phyloP scores from a whole-genome alignment of 2,888 invertebrate genomes.

The Orgyia antiqua region DNA sequence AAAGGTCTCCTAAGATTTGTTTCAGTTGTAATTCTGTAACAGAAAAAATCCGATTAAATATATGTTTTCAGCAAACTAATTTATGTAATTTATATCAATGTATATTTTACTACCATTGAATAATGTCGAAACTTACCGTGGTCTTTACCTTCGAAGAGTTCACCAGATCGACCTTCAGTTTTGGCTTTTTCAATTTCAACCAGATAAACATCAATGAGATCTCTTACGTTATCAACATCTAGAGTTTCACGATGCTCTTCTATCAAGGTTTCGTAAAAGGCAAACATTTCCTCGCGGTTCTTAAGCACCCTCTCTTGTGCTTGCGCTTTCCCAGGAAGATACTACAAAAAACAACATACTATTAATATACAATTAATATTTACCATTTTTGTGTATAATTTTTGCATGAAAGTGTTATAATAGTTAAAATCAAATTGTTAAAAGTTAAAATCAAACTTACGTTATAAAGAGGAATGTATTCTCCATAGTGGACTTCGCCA shows the following conservation, averaged over 20 bases:
- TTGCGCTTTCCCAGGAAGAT: constrained; percentile 79
- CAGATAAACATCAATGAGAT: constrained; percentile 91
- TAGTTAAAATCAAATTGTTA: not conserved
- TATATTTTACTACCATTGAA: too few relatives aligned
- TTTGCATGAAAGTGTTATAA: not conserved
- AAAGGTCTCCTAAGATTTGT: constrained; percentile 93
- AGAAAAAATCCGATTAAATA: constrained; percentile 8
- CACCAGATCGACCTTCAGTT: constrained; percentile 83
- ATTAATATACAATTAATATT: not conserved
- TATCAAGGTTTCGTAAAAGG: constrained; percentile 89
- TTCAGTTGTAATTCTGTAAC: constrained; percentile 90
- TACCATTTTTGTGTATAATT: not conserved
- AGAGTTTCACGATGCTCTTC: constrained; percentile 88
- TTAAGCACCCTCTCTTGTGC: constrained; percentile 79
- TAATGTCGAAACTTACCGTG: constrained; percentile 84
- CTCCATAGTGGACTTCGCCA: constrained; percentile 88
- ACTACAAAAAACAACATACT: constrained; percentile 46
- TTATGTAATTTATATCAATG: too few relatives aligned
- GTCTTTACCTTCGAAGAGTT: constrained; percentile 90
- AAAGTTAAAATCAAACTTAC: constrained; percentile 38
- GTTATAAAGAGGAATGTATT: constrained; percentile 89
- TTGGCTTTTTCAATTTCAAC: constrained; percentile 91
- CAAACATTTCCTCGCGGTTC: constrained; percentile 91
- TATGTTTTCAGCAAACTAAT: too few relatives aligned
- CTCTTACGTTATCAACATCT: constrained; percentile 85